phyloP scores from a whole-genome alignment of 2,797 vertebrate species.

The Alfaro cultratus region DNA sequence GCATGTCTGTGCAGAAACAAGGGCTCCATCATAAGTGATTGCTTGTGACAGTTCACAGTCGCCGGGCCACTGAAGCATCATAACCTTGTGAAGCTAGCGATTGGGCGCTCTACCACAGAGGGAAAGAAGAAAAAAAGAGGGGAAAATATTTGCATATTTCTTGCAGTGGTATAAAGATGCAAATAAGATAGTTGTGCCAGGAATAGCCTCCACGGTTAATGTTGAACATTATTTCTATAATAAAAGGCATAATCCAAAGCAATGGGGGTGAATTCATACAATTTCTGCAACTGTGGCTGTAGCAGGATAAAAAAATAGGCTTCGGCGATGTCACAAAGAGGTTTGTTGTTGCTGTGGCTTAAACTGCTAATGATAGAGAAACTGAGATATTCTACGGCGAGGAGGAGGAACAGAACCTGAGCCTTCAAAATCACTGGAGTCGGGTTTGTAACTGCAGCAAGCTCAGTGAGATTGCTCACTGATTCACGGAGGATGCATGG shows the following conservation, averaged over 20 bases:
- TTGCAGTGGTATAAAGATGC: slow-evolving; percentile 63
- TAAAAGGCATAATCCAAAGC: slow-evolving; percentile 50
- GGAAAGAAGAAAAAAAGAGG: slow-evolving; percentile 53
- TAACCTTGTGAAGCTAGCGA: slow-evolving; percentile 80
- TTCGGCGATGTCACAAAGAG: slow-evolving; percentile 22
- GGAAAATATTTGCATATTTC: slow-evolving; percentile 69
- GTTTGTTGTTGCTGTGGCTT: slow-evolving; percentile 42
- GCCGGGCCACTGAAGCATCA: slow-evolving; percentile 78
- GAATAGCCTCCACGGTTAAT: slow-evolving; percentile 55
- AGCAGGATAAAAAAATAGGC: slow-evolving; percentile 15
- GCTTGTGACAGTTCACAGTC: slow-evolving; percentile 81
- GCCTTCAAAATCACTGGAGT: slow-evolving; percentile 28
- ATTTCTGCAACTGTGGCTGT: slow-evolving; percentile 42
- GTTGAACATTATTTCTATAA: slow-evolving; percentile 61
- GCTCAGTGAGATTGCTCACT: slow-evolving; percentile 39
- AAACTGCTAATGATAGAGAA: slow-evolving; percentile 52
- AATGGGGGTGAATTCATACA: slow-evolving; percentile 39
- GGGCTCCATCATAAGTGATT: slow-evolving; percentile 79
- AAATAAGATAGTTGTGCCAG: slow-evolving; percentile 51
- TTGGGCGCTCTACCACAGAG: slow-evolving; percentile 71
- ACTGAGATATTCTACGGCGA: slow-evolving; percentile 41
- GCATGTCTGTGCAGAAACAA: slow-evolving; percentile 75
- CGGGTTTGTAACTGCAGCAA: slow-evolving; percentile 35
- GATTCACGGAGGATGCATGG: slow-evolving; percentile 24
- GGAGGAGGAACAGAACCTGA: slow-evolving; percentile 30